phyloP scores from a whole-genome alignment of 2,888 invertebrate genomes.

The Tribolium freemani region DNA sequence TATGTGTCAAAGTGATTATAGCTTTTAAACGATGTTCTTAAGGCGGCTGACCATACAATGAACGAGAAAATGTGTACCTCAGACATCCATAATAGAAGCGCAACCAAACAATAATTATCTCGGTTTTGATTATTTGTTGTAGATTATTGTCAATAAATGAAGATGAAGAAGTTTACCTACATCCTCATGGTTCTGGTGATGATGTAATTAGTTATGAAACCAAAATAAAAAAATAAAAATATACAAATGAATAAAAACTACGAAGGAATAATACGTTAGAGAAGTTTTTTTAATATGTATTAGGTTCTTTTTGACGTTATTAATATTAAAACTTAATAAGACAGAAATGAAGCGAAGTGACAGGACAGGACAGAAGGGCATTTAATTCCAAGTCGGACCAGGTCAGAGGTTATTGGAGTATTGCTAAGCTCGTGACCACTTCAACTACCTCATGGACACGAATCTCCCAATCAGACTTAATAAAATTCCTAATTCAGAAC shows the following conservation, averaged over 20 bases:
- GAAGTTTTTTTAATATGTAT: too few species aligned
- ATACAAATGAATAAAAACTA: too few species aligned
- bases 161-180: neutral
- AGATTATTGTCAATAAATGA: constrained; percentile 35
- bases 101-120: constrained; percentile 34
- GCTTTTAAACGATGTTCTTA: constrained; percentile 42
- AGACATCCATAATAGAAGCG: constrained; percentile 21
- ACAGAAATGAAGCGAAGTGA: too few species aligned
- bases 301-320: too few species aligned
- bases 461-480: constrained; percentile 19
- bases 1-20: constrained; percentile 52
- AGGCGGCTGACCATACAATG: constrained; percentile 14
- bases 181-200: neutral
- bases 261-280: too few species aligned
- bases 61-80: constrained; percentile 5
- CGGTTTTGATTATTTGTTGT: constrained; percentile 4
- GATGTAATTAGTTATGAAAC: neutral
- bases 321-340: too few species aligned
- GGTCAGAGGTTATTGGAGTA: constrained; percentile 24
- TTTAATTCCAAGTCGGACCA: neutral
- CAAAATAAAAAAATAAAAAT: neutral
- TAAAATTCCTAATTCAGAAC: neutral
- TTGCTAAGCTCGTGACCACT: constrained; percentile 21
- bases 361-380: neutral
- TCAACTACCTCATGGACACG: constrained; percentile 27